phyloP scores from a whole-genome alignment of 2,113 vertebrate species.

The Bubo blakistoni region DNA sequence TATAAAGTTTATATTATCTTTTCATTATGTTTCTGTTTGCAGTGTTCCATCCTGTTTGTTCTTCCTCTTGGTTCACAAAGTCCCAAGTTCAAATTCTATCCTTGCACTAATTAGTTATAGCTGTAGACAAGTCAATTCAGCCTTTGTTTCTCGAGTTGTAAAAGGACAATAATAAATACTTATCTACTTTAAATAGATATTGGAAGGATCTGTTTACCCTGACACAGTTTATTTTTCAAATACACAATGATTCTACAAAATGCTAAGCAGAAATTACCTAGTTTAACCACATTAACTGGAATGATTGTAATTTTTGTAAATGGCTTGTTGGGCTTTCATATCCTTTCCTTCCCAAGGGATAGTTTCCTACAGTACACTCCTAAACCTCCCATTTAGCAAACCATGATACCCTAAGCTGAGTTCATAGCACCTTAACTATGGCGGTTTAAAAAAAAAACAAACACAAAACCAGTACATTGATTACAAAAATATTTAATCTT shows the following conservation, averaged over 20 bases:
- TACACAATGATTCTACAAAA: background rate
- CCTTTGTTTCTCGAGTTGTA: background rate
- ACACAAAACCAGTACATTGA: background rate
- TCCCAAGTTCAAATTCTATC: background rate
- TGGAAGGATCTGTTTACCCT: background rate
- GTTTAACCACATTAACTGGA: background rate
- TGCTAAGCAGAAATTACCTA: background rate
- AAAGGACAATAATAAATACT: conserved; percentile 18
- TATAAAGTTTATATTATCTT: conserved; percentile 1
- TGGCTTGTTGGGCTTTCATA: background rate
- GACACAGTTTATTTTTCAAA: background rate
- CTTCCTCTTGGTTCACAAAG: background rate
- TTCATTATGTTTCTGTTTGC: background rate
- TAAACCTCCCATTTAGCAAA: background rate
- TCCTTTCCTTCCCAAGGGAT: background rate
- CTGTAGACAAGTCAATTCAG: background rate
- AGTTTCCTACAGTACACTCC: background rate
- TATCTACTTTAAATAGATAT: background rate
- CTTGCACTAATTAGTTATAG: background rate
- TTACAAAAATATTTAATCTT: background rate
- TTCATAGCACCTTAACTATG: background rate
- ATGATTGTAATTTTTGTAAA: background rate
- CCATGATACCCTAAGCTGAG: background rate
- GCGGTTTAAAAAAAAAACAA: too few species aligned
- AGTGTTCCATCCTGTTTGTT: background rate